Conservation (phyloP, 2,113 vertebrate genomes). For the Onychostruthus taczanowskii region DNA sequence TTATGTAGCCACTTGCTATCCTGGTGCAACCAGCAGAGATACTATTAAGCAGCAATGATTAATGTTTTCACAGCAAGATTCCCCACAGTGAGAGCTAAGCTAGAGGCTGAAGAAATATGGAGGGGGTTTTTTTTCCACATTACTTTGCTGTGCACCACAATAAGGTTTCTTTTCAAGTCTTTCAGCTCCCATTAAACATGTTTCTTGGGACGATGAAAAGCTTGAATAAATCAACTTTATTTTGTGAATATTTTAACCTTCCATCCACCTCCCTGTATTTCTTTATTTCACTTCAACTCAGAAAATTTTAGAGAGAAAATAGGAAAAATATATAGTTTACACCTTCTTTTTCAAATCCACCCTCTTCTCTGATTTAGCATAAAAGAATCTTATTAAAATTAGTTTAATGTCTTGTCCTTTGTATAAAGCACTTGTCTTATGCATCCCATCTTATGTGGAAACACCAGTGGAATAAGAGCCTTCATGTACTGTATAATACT, state of each 20-base stretch:
- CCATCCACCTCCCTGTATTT: slow-evolving; percentile 47
- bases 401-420: background rate
- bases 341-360: background rate
- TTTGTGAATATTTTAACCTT: slow-evolving; percentile 59
- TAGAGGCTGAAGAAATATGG: slow-evolving; percentile 53
- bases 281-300: slow-evolving; percentile 20
- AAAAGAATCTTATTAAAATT: background rate
- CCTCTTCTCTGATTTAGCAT: background rate
- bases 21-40: slow-evolving; percentile 52
- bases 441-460: background rate
- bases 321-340: background rate
- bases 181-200: slow-evolving; percentile 51
- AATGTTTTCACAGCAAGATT: slow-evolving; percentile 61
- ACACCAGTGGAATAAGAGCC: background rate
- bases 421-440: background rate
- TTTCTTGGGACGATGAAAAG: slow-evolving; percentile 54
- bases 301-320: background rate
- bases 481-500: background rate
- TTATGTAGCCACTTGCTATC: slow-evolving; percentile 24
- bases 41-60: slow-evolving; percentile 60
- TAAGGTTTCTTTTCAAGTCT: slow-evolving; percentile 32
- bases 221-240: slow-evolving; percentile 63
- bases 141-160: slow-evolving; percentile 48
- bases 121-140: background rate
- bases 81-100: slow-evolving; percentile 48